phyloP scores from a whole-genome alignment of 2,888 invertebrate species.

The Toxonevra muliebris region DNA sequence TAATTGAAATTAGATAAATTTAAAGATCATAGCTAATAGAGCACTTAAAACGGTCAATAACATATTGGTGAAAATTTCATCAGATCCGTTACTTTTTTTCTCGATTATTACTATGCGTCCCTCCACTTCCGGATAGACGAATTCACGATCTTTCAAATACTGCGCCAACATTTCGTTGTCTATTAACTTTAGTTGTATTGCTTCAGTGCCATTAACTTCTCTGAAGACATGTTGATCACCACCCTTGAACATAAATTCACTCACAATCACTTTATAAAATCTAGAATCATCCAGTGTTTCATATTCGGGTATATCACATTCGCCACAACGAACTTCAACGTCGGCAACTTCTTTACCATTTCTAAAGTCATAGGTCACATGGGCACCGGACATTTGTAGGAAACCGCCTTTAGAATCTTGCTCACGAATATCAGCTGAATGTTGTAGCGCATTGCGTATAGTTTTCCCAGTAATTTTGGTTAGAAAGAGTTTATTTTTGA shows the following conservation, averaged over 20 bases:
- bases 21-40: no score
- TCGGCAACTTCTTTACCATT: constrained; percentile 75
- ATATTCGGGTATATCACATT: constrained; percentile 72
- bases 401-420: constrained; percentile 76
- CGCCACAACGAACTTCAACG: no score
- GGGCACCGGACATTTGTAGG: constrained; percentile 83
- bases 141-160: constrained; percentile 70
- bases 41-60: no score
- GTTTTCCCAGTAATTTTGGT: constrained; percentile 78
- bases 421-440: constrained; percentile 69
- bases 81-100: constrained; percentile 11
- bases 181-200: constrained; percentile 62
- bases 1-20: no score
- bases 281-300: constrained; percentile 67
- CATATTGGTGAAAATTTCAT: no score
- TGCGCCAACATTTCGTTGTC: constrained; percentile 68
- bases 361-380: constrained; percentile 74
- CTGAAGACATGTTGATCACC: constrained; percentile 73
- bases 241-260: constrained; percentile 75
- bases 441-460: no score
- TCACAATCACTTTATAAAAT: constrained; percentile 75
- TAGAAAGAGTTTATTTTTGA: constrained; percentile 74
- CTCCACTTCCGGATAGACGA: constrained; percentile 73
- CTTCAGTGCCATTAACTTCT: constrained; percentile 36
- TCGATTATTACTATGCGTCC: constrained; percentile 68